Evolutionary conservation across 2,888 invertebrate species (phyloP), one percentile per base, ranked within the genome.

Genomic region (Hyposoter dolosus): DNA sequence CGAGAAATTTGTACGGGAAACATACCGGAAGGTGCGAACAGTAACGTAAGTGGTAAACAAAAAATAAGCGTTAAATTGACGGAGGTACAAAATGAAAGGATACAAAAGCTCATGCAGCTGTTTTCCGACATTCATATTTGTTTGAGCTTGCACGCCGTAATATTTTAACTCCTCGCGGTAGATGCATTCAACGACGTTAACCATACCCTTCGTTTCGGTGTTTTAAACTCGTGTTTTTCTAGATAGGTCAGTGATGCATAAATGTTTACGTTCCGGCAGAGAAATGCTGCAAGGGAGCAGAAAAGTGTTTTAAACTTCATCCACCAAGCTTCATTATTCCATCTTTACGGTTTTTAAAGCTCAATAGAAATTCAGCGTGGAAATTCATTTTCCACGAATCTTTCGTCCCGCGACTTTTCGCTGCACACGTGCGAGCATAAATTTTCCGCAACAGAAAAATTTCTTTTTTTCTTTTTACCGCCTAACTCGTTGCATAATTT

Each of bases 71-170:
- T 9, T 32, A 28, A 32, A 28, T 28, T 28, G 43, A 47, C 28
- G 9, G 10, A 32, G 28, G 28, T 28, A 23, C 10, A 5, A 28
- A 69, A 47, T 47, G 17, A 10, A 47, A 17, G 32, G 47, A 32
- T 19, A 66, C 12, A 66, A 43, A 66, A 66, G 19, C 35, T 12
- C 66, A 10, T 19, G 23, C 17, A n/a, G 69, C 32, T 47, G 17
- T 69, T 28, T 28, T 47, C 28, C 12, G 28, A 60, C 60, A 28
- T 60, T 60, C 40, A 40, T 28, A 5, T 60, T 60, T 60, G 60
- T 60, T 60, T 60, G 60, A 60, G 60, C 28, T 60, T 60, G 15
- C 60, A 60, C 28, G 15, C 60, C 28, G 60, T 28, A 28, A 15
- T 28, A 28, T 28, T 60, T 60, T 28, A 10, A 60, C 28, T 40